phyloP scores from a whole-genome alignment of 2,113 vertebrate species.

The Cricetomys ansorgei region DNA sequence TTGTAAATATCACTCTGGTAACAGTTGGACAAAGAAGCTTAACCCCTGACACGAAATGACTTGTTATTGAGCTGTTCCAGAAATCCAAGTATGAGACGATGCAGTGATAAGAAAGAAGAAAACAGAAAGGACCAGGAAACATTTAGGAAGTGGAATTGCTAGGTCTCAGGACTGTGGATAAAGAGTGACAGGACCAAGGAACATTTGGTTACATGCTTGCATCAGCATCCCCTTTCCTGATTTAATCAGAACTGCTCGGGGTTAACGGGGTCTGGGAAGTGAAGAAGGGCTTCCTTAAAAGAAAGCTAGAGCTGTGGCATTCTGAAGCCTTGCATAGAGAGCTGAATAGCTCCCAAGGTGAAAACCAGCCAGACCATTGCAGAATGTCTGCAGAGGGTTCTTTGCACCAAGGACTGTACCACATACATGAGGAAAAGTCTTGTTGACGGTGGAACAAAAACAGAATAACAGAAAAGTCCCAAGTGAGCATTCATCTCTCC shows the following conservation, averaged over 20 bases:
- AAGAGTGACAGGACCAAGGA: not conserved
- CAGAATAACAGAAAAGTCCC: not conserved
- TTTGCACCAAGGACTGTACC: not conserved
- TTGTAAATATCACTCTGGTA: constrained; percentile 41
- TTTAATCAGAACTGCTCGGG: not conserved
- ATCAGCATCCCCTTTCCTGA: too few relatives aligned
- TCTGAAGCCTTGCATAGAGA: not conserved
- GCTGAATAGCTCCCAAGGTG: not conserved
- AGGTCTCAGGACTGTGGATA: not conserved
- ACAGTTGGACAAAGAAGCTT: constrained; percentile 22
- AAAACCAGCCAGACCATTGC: not conserved
- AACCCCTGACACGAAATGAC: not conserved
- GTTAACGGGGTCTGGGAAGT: too few relatives aligned
- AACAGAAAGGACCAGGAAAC: not conserved
- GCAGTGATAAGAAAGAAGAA: not conserved
- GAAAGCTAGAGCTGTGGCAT: not conserved
- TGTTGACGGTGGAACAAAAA: not conserved
- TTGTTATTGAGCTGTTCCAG: not conserved
- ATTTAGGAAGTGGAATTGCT: not conserved
- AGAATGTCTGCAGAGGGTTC: not conserved
- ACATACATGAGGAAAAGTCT: not conserved
- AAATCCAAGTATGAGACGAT: not conserved
- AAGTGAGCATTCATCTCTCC: not conserved
- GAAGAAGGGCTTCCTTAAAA: not conserved
- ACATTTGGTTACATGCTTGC: not conserved